phyloP scores from a whole-genome alignment of 2,797 vertebrate genomes.

The Hirundo rustica region DNA sequence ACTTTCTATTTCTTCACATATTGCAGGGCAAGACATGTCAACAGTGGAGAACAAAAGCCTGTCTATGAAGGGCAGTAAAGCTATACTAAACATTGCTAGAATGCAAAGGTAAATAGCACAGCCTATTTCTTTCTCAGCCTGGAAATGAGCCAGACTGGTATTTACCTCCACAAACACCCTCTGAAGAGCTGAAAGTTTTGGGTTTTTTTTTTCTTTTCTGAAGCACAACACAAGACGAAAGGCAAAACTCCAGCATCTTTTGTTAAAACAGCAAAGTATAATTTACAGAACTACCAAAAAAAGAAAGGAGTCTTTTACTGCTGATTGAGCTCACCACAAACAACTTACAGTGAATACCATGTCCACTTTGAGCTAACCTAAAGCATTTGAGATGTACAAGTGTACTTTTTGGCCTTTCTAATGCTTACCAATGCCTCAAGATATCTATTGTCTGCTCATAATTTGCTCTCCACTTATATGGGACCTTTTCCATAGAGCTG shows the following conservation, averaged over 20 bases:
- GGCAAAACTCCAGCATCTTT: rapidly evolving
- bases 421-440: background rate
- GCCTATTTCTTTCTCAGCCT: background rate
- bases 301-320: background rate
- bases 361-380: background rate
- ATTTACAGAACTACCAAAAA: background rate
- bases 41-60: background rate
- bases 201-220: background rate
- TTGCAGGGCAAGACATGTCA: background rate
- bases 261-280: background rate
- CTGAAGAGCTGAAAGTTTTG: background rate
- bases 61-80: background rate
- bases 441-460: background rate
- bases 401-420: background rate
- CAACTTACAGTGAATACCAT: background rate
- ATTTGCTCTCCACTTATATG: background rate
- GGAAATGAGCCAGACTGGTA: background rate
- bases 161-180: background rate
- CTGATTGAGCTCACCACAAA: background rate
- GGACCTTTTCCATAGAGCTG: background rate
- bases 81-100: background rate
- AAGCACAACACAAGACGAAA: background rate
- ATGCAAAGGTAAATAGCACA: background rate
- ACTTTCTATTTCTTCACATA: background rate
- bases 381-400: background rate